These are phyloP conservation scores for Drosophila tropicalis DNA, from an alignment of 1,140 invertebrate genomes.

Conservation along the genomic window DNA sequence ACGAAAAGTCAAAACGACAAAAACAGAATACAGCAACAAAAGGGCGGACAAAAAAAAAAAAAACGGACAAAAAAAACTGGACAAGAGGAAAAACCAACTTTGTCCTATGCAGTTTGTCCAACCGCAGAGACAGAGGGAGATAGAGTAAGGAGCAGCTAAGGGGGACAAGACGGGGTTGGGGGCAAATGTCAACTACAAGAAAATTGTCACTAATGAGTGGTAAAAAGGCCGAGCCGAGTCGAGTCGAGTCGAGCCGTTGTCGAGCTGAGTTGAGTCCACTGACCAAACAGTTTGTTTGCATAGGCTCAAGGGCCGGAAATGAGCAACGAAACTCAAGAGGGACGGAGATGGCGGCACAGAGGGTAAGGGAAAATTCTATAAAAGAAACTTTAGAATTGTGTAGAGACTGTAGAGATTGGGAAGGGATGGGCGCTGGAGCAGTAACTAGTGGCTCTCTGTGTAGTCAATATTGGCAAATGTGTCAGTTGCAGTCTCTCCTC, in stretches of 20 bases:
- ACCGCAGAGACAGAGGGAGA: conserved; percentile 28
- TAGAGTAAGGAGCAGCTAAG: not conserved
- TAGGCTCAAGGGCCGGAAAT: conserved; percentile 54
- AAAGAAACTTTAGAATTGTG: conserved; percentile 1
- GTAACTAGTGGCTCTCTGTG: conserved; percentile 36
- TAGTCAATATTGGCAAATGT: conserved; percentile 79
- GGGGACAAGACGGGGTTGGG: conserved; percentile 18
- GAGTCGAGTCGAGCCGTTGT: conserved; percentile 15
- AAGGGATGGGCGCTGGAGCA: conserved; percentile 4
- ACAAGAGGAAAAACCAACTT: conserved; percentile 58
- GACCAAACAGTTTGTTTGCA: conserved; percentile 59
- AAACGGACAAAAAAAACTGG: not conserved
- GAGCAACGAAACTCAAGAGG: conserved; percentile 23
- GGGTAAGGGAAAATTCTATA: conserved; percentile 24
- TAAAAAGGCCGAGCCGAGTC: conserved; percentile 65
- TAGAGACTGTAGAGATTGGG: conserved; percentile 10
- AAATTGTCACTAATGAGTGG: conserved; percentile 82
- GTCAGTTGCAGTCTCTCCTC: conserved; percentile 64
- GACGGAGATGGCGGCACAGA: not conserved
- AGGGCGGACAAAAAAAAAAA: conserved; percentile 4
- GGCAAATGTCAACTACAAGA: conserved; percentile 81
- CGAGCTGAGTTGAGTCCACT: conserved; percentile 32
- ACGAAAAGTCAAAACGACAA: conserved; percentile 34
- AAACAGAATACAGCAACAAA: conserved; percentile 10
- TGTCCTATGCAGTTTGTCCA: conserved; percentile 41